These are phyloP conservation scores for Cataglyphis hispanica DNA, from an alignment of 1,140 invertebrate genomes.

Conservation along the genomic window DNA sequence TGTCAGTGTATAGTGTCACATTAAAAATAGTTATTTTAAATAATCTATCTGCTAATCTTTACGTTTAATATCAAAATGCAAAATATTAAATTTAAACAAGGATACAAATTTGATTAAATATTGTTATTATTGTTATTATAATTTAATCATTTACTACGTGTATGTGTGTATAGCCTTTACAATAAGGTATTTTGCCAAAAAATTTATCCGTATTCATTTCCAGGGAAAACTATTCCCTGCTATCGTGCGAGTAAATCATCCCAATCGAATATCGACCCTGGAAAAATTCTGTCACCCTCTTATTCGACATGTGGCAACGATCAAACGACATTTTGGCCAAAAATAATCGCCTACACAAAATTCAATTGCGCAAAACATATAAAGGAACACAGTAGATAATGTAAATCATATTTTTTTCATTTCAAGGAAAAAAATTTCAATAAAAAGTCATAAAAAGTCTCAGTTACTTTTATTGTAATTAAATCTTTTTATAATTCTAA, in stretches of 20 bases:
- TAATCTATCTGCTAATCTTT: background rate
- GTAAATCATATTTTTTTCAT: conserved; percentile 12
- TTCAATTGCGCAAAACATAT: background rate
- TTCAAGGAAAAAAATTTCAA: background rate
- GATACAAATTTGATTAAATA: background rate
- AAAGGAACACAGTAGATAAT: background rate
- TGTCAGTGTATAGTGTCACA: background rate
- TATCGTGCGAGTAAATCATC: background rate
- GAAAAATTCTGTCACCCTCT: background rate
- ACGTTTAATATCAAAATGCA: background rate
- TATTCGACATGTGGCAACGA: background rate
- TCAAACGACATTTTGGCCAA: background rate
- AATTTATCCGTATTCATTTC: background rate
- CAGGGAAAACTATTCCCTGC: background rate
- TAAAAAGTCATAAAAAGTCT: background rate
- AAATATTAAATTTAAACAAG: background rate
- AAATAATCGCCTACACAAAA: background rate
- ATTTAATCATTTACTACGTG: background rate
- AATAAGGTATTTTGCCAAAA: background rate
- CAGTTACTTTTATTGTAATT: background rate
- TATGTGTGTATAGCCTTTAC: background rate
- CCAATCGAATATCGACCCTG: background rate
- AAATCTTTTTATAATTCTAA: background rate
- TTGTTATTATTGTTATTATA: background rate
- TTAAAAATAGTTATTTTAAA: conserved; percentile 28